Conservation (phyloP, 92 coral and sea anemone genomes). For the Bergia sp. region DNA sequence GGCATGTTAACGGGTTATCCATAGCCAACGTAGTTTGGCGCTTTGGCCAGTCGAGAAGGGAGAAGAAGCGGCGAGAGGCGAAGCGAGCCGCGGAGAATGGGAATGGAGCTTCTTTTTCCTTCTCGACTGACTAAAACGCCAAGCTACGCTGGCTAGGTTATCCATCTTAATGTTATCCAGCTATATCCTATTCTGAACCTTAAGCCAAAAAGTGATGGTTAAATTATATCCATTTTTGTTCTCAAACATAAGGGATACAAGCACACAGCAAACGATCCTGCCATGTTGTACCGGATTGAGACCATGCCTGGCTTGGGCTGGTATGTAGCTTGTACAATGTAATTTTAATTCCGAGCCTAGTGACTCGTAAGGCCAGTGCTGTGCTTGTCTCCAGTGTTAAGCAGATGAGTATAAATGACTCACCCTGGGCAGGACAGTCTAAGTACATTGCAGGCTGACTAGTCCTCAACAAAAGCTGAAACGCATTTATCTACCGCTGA, state of each 20-base stretch:
- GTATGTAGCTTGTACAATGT: slow-evolving; percentile 45
- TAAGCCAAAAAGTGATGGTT: not conserved
- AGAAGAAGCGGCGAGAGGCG: too few relatives aligned
- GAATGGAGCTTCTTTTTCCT: too few relatives aligned
- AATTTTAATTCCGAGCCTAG: not conserved
- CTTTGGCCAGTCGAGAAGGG: too few relatives aligned
- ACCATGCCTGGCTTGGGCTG: slow-evolving; percentile 93
- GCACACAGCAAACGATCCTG: slow-evolving; percentile 71
- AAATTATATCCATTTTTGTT: not conserved
- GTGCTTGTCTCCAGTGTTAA: not conserved
- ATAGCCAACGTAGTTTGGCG: too few relatives aligned
- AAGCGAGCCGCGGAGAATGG: too few relatives aligned
- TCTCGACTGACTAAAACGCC: too few relatives aligned
- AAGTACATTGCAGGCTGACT: too few relatives aligned
- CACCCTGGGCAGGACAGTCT: too few relatives aligned
- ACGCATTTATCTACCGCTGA: too few relatives aligned
- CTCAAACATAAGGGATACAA: slow-evolving; percentile 60
- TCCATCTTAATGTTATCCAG: not conserved
- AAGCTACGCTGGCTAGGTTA: too few relatives aligned
- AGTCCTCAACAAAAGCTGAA: too few relatives aligned
- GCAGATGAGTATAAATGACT: not conserved
- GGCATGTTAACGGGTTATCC: not conserved
- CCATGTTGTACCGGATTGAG: slow-evolving; percentile 78
- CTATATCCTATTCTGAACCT: not conserved
- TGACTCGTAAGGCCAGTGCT: not conserved